These are phyloP conservation scores for Cyanistes caeruleus DNA, from an alignment of 2,113 vertebrate species.

Conservation along the genomic window DNA sequence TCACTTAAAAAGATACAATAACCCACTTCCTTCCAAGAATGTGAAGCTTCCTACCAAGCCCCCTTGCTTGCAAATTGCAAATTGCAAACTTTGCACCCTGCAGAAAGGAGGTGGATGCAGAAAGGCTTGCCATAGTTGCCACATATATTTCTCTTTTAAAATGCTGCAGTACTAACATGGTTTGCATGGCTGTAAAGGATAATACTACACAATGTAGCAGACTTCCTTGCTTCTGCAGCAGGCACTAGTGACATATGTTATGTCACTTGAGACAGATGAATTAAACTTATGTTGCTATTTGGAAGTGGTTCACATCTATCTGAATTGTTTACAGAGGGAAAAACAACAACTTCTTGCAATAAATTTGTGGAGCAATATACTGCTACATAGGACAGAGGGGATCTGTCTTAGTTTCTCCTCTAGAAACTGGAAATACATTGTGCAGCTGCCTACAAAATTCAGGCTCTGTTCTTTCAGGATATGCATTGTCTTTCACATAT, in stretches of 20 bases:
- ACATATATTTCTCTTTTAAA: not conserved
- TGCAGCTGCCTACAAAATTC: not conserved
- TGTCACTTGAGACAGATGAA: slow-evolving; percentile 62
- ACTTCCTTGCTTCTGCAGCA: slow-evolving; percentile 1
- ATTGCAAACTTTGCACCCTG: not conserved
- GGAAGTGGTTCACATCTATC: slow-evolving; percentile 58
- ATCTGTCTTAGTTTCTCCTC: slow-evolving; percentile 5
- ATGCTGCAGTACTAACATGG: not conserved
- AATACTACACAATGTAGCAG: not conserved
- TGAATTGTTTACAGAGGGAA: slow-evolving; percentile 48
- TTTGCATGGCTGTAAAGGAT: not conserved
- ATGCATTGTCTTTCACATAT: not conserved
- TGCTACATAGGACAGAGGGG: not conserved
- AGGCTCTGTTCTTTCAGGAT: not conserved
- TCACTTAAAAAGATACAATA: not conserved
- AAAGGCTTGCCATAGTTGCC: not conserved
- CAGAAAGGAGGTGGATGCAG: not conserved
- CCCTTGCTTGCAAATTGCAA: too few species aligned
- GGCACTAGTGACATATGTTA: slow-evolving; percentile 45
- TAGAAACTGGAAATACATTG: not conserved
- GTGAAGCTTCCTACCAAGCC: not conserved
- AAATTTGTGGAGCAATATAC: slow-evolving; percentile 48
- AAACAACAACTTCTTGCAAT: slow-evolving; percentile 8
- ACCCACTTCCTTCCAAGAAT: not conserved
- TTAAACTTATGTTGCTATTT: slow-evolving; percentile 60